Base-by-base conservation (phyloP, 2,888 invertebrate species). In the Drosophila lacicola region DNA sequence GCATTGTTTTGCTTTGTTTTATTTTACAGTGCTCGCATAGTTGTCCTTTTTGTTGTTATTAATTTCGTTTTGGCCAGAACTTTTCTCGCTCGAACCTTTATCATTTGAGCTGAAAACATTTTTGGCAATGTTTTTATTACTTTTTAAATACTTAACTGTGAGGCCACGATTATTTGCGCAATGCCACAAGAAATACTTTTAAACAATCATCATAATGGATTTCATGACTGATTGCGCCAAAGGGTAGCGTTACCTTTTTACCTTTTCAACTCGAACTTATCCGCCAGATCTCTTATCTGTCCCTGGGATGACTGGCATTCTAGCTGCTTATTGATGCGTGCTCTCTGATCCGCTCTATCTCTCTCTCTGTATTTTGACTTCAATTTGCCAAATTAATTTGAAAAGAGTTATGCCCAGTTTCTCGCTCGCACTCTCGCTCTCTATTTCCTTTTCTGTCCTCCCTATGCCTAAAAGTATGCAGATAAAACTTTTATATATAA, bases 61-160 rank as follows among this genome's bases (percentile, higher is more conserved):
- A 78, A 81, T 87, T 78, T 87, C 70, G 75, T 70, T 81, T 70
- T 60, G 47, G 54, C 50, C 67, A 66, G 49, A 44, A 68, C 54
- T 63, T 70, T 55, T 65, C 70, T 47, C 25, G 42, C 69, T n/a
- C 9, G 19, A 68, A 83, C 87, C 83, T 77, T 81, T 81, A 70
- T 83, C 74, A 74, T 80, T 68, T 54, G 55, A 72, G 51, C 62
- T 51, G 65, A 68, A 71, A 78, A 67, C 73, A 85, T 82, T 86
- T 85, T 82, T 65, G 70, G 56, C 68, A 72, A 86, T 88, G 84
- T 77, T 88, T 89, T 89, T 90, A 89, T 89, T 89, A 80, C 89
- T 89, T 89, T 88, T 80, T 78, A 89, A 89, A 90, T 90, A 88
- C 90, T 90, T 78, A 70, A 47, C 62, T 51, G 74, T 11, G 29